A percentile compares a stretch with the other conserved stretches of the same genome.
Conservation (phyloP, 92 coral and sea anemone genomes). For the Ricordea florida region DNA sequence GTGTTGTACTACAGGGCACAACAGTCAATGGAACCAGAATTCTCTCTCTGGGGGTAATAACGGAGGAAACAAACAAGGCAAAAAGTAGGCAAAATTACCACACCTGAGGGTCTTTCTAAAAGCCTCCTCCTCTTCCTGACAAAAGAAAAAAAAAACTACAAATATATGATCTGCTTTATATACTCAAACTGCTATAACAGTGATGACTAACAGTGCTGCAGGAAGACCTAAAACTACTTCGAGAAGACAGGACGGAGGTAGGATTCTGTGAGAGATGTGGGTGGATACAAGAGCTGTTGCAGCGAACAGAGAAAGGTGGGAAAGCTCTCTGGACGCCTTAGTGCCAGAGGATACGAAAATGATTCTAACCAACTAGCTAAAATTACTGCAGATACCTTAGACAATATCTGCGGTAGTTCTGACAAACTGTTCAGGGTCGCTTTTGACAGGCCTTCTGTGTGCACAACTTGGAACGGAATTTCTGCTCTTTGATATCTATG, state of each 20-base stretch:
- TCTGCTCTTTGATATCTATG: slow-evolving; percentile 85
- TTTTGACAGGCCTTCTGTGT: slow-evolving; percentile 69
- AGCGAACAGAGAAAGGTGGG: neutral
- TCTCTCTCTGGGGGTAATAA: too few relatives aligned
- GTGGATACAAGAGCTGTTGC: too few relatives aligned
- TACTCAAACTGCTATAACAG: neutral
- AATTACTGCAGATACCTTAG: slow-evolving; percentile 58
- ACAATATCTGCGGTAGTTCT: slow-evolving; percentile 86
- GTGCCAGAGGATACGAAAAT: neutral
- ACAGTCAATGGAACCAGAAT: too few relatives aligned
- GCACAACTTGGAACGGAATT: slow-evolving; percentile 81
- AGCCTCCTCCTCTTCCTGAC: slow-evolving; percentile 95
- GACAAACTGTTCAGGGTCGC: slow-evolving; percentile 84
- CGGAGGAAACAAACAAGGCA: neutral
- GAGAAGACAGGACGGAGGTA: too few relatives aligned
- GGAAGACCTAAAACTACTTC: neutral
- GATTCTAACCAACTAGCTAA: neutral
- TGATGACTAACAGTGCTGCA: too few relatives aligned
- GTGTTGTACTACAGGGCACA: too few relatives aligned
- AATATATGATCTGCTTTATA: too few relatives aligned
- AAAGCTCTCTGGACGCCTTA: neutral
- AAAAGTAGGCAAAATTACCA: neutral
- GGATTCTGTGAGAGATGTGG: too few relatives aligned
- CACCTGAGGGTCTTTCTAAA: slow-evolving; percentile 78
- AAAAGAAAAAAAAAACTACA: neutral